phyloP scores from a whole-genome alignment of 2,113 vertebrate species.

The Cariama cristata region DNA sequence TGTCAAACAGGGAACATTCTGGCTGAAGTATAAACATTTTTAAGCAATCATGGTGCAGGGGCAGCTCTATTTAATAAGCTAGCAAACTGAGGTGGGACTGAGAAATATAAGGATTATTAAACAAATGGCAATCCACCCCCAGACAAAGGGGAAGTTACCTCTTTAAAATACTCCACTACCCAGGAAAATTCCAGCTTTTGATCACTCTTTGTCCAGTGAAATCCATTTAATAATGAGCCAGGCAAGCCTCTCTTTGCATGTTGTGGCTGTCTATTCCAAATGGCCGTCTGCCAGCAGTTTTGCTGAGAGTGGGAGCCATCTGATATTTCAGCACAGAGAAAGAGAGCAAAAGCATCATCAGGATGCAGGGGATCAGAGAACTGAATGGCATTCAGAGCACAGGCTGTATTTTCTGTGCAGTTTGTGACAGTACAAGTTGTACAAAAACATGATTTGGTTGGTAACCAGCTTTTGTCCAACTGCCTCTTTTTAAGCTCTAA shows the following conservation, averaged over 20 bases:
- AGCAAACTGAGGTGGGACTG: neutral
- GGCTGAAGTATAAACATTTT: neutral
- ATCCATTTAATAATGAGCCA: neutral
- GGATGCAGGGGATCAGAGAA: neutral
- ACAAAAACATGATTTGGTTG: neutral
- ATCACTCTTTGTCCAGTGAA: neutral
- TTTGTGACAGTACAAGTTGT: neutral
- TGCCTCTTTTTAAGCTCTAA: neutral
- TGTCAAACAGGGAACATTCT: neutral
- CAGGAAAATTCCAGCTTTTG: neutral
- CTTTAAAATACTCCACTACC: neutral
- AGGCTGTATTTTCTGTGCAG: neutral
- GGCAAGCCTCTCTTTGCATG: neutral
- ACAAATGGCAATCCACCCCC: neutral
- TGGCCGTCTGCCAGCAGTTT: neutral
- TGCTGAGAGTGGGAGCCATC: neutral
- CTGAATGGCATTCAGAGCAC: neutral
- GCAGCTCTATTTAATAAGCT: neutral
- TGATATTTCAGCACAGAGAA: neutral
- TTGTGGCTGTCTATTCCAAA: neutral
- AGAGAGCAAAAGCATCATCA: neutral
- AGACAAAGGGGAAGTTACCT: neutral
- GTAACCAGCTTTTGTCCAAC: neutral
- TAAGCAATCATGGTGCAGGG: neutral
- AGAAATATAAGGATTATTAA: neutral